Percentiles rank a stretch among this genome's conserved stretches.
These are phyloP conservation scores for Achroia grisella DNA, from an alignment of 1,140 invertebrate species.

Conservation along the genomic window DNA sequence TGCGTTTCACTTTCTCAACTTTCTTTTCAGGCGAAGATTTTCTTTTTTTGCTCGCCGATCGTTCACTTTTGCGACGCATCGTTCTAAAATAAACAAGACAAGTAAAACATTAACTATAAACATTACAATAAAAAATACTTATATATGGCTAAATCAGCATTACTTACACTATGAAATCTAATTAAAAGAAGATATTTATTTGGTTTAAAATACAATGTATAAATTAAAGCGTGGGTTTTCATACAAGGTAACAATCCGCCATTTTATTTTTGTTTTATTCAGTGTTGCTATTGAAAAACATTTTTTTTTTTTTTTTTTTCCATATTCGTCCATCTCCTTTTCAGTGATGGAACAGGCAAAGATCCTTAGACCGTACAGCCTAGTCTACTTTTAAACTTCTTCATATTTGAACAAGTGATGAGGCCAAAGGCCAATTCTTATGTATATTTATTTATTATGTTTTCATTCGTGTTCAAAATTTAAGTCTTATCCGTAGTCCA, in stretches of 20 bases:
- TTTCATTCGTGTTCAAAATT: too few species aligned
- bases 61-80: conserved; percentile 67
- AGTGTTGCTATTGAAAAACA: too few species aligned
- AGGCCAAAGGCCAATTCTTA: too few species aligned
- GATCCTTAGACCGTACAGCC: too few species aligned
- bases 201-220: background rate
- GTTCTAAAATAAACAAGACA: conserved; percentile 6
- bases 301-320: too few species aligned
- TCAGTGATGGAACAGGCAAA: too few species aligned
- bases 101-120: background rate
- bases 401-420: too few species aligned
- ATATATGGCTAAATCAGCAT: background rate
- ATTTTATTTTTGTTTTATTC: conserved; percentile 1
- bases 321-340: too few species aligned
- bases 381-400: too few species aligned
- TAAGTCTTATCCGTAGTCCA: too few species aligned
- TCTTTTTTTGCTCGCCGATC: conserved; percentile 42
- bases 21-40: conserved; percentile 61
- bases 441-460: too few species aligned
- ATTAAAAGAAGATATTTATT: background rate
- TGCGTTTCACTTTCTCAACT: conserved; percentile 48
- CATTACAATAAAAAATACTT: background rate
- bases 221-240: conserved; percentile 1
- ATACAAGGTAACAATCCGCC: background rate
- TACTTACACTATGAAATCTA: background rate